Evolutionary conservation across 2,797 vertebrate species (phyloP), one percentile per base, ranked within the genome.

Genomic region (Melanotaenia maccullochi): DNA sequence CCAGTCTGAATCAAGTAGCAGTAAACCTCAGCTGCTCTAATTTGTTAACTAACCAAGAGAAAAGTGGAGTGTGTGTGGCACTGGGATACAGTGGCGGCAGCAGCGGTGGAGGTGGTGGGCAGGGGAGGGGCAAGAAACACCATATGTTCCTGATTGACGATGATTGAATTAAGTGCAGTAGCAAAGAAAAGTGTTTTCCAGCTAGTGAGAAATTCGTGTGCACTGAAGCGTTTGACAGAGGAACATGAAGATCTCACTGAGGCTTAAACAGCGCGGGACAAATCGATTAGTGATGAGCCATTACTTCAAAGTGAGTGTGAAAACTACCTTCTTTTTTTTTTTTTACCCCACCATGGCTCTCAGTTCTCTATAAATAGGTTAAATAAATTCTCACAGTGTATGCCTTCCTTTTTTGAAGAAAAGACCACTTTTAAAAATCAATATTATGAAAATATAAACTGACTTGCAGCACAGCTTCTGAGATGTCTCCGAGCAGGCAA

Each of bases 1-100:
- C 61, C 13, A 63, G 63, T 73, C 65, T 65, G 40, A 65, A 52
- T 81, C 84, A 89, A 91, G 90, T 79, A 89, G 91, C 87, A 76
- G 86, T 74, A 82, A 89, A 87, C 87, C 74, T 91, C 91, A 93
- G 91, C 92, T 92, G 91, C 90, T 92, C 90, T 93, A 91, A 93
- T 94, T 92, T 94, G 93, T 93, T 91, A 94, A 93, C 84, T 87
- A 84, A 84, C 79, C 63, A 57, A 81, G 78, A 87, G 73, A 77
- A 79, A 85, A 82, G 4, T 58, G n/a, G 71, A 40, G 73, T 61
- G 75, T 76, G 84, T 89, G 89, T 88, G 90, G 89, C 76, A 83
- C 68, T 73, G 74, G 36, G 63, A 85, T 73, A 65, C 22, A 11
- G 54, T 25, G 65, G 63, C 13, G 44, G 60, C 32, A 22, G 71